A percentile compares a stretch with the other conserved stretches of the same genome.
Conservation (phyloP, 2,888 invertebrate genomes). For the Nemurella pictetii region DNA sequence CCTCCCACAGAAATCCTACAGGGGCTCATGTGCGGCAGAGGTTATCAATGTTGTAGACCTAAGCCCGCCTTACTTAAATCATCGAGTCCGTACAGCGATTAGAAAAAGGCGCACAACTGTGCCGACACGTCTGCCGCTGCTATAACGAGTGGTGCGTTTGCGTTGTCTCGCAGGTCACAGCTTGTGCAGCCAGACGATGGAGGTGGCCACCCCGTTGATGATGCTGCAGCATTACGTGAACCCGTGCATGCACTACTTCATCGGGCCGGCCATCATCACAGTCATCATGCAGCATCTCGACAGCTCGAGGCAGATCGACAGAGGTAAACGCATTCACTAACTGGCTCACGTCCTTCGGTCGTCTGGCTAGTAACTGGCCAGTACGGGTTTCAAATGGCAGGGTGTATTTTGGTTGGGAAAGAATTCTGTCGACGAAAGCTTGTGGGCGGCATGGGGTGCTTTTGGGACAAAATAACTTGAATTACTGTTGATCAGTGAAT, state of each 20-base stretch:
- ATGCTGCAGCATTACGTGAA: constrained; percentile 77
- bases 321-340: constrained; percentile 47
- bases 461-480: neutral
- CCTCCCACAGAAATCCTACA: too few relatives aligned
- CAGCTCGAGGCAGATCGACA: constrained; percentile 45
- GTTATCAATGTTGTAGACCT: too few relatives aligned
- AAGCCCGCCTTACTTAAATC: too few relatives aligned
- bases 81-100: too few relatives aligned
- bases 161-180: constrained; percentile 58
- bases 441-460: neutral
- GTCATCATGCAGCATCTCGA: constrained; percentile 51
- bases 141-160: too few relatives aligned
- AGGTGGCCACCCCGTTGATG: constrained; percentile 67
- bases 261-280: constrained; percentile 64
- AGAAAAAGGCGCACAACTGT: too few relatives aligned
- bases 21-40: too few relatives aligned
- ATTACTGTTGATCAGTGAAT: neutral
- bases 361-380: neutral
- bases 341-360: neutral
- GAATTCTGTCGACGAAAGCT: neutral
- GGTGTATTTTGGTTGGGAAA: too few relatives aligned
- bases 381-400: too few relatives aligned
- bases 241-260: constrained; percentile 70
- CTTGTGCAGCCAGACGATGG: constrained; percentile 68
- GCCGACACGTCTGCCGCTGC: too few relatives aligned